Percentiles rank a stretch among this genome's conserved stretches.
Conservation (phyloP, 2,888 invertebrate genomes). For the Petrophora chlorosata region DNA sequence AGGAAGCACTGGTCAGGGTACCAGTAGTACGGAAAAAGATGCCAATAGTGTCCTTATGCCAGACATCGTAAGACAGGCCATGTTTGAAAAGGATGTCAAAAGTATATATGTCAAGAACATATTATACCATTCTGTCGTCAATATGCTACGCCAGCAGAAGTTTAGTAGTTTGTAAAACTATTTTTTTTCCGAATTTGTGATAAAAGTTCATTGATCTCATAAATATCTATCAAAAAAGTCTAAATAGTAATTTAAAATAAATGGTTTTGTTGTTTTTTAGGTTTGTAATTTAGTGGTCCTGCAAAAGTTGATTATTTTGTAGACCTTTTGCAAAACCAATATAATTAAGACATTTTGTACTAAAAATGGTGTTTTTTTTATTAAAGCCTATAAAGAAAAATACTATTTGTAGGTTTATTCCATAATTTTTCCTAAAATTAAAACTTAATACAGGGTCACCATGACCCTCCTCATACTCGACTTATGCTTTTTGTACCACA, state of each 20-base stretch:
- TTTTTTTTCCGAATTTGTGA: background rate
- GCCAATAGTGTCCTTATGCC: slow-evolving; percentile 20
- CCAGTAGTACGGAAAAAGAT: slow-evolving; percentile 23
- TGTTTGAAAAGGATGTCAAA: slow-evolving; percentile 11
- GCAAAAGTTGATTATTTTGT: background rate
- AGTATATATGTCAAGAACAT: background rate
- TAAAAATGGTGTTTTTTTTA: background rate
- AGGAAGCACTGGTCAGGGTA: slow-evolving; percentile 14
- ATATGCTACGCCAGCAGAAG: background rate
- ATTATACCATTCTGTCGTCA: background rate
- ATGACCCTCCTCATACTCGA: background rate
- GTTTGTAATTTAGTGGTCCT: background rate
- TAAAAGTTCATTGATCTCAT: background rate
- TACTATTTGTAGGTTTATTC: background rate
- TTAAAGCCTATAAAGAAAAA: background rate
- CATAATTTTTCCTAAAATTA: background rate
- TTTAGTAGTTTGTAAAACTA: background rate
- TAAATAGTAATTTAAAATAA: background rate
- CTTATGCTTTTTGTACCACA: background rate
- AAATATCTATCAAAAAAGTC: background rate
- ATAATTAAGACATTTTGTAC: background rate
- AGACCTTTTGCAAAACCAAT: background rate
- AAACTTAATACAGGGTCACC: background rate
- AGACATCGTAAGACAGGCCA: slow-evolving; percentile 19
- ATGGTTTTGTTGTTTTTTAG: background rate